Evolutionary conservation across 2,888 invertebrate genomes (phyloP).

Genomic region (Chrysolina haemoptera): DNA sequence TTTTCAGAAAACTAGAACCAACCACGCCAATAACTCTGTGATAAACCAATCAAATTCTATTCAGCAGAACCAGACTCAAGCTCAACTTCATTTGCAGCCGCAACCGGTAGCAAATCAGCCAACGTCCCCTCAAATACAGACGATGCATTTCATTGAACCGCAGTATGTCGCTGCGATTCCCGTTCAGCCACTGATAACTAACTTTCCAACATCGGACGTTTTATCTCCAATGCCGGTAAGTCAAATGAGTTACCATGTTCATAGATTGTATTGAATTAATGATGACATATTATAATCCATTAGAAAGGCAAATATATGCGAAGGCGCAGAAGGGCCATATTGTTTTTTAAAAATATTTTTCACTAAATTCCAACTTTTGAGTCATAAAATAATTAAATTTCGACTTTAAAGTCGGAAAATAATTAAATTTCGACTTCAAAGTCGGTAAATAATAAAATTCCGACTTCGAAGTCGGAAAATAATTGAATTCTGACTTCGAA

Average conservation of each 20-base stretch:
- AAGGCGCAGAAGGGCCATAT: no score
- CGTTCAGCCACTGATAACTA: constrained; percentile 73
- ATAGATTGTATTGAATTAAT: neutral
- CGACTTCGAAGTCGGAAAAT: no score
- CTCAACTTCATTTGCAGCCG: constrained; percentile 45
- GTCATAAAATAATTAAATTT: no score
- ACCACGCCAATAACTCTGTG: constrained; percentile 45
- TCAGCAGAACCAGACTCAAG: constrained; percentile 46
- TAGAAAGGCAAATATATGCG: no score
- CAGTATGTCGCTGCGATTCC: constrained; percentile 75
- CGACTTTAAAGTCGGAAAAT: no score
- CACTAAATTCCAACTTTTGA: no score
- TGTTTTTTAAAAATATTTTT: no score
- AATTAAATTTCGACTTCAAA: no score
- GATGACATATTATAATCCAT: no score
- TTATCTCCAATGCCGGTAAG: constrained; percentile 67
- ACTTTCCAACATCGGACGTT: constrained; percentile 70
- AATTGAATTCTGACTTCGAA: no score
- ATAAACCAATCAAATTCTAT: neutral
- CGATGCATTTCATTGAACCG: constrained; percentile 67
- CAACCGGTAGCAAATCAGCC: constrained; percentile 57
- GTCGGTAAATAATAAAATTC: no score
- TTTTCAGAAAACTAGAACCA: constrained; percentile 63
- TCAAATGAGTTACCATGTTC: neutral
- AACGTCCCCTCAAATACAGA: constrained; percentile 53